Base-by-base conservation (phyloP, 1,140 invertebrate genomes). In the Diachasmimorpha longicaudata region DNA sequence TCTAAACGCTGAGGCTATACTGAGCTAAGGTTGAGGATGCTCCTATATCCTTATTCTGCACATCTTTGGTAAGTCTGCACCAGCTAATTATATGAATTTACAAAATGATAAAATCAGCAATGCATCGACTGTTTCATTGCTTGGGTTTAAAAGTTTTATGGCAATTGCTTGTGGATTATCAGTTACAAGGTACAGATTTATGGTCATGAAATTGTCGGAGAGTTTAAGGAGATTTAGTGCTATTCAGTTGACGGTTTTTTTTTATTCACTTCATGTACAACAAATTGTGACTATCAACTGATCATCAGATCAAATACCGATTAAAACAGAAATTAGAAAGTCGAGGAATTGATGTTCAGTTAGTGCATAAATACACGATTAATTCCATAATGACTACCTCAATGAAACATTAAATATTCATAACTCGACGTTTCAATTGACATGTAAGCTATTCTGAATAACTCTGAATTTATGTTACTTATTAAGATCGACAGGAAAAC, bases 31-130 rank as follows among this genome's bases (percentile, higher is more conserved):
- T 25, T 71, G 37, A 23, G 10, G 37, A 48, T 63, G 19, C 19
- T 63, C 21, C 58, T 63, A 63, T 25, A 16, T 48, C 23, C 42
- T 71, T 46, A 19, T 68, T 75, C 58, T 31, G 36, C 13, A 37
- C 25, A 63, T 63, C 72, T 8, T 42, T 68, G 16, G n/a, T 23
- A 11, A 36, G 58, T 39, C 58, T 58, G 55, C 37, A 23, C 37
- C 36, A 13, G 21, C 16, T 75, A 75, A 75, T 75, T 75, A 75
- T 46, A 46, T 23, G 44, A 48, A 75, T 68, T 68, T 31, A 75
- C 23, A 69, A 75, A 46, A 75, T 68, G 39, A 58, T 67, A 42
- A 42, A 68, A 71, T 71, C 37, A 25, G 42, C 16, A 25, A 71
- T 42, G 21, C 23, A 71, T 52, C 23, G 58, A 63, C 19, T 25